These are phyloP conservation scores for Baryphthengus martii DNA, from an alignment of 2,113 vertebrate species.

Conservation along the genomic window DNA sequence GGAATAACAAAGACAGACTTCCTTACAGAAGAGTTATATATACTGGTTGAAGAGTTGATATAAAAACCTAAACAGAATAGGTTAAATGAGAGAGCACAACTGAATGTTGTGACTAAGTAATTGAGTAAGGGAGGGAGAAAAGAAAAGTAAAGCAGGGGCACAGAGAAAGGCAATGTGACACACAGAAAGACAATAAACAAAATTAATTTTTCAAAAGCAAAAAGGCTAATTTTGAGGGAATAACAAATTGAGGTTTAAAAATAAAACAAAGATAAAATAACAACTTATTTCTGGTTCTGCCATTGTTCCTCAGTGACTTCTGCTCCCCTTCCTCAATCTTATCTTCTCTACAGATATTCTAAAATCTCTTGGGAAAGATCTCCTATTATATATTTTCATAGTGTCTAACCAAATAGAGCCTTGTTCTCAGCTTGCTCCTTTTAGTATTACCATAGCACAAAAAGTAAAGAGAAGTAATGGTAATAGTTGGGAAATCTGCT, in stretches of 20 bases:
- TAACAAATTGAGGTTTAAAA: background rate
- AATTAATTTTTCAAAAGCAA: background rate
- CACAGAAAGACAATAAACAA: background rate
- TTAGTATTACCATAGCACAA: background rate
- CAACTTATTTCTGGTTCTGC: background rate
- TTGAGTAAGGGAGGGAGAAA: background rate
- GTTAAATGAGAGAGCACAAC: background rate
- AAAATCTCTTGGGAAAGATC: background rate
- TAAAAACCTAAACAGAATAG: background rate
- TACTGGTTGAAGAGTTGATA: background rate
- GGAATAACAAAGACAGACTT: background rate
- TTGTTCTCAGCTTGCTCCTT: background rate
- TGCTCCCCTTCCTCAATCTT: background rate
- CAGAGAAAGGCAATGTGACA: background rate
- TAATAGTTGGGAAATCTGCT: background rate
- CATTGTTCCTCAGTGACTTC: background rate
- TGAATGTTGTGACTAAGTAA: background rate
- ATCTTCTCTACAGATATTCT: background rate
- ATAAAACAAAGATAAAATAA: background rate
- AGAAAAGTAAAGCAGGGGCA: background rate
- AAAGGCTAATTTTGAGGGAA: background rate
- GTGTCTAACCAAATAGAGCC: background rate
- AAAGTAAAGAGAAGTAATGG: background rate
- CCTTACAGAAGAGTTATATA: background rate
- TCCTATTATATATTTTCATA: background rate